Conservation (phyloP, 2,888 invertebrate species). For the Dicyrtoma fusca region DNA sequence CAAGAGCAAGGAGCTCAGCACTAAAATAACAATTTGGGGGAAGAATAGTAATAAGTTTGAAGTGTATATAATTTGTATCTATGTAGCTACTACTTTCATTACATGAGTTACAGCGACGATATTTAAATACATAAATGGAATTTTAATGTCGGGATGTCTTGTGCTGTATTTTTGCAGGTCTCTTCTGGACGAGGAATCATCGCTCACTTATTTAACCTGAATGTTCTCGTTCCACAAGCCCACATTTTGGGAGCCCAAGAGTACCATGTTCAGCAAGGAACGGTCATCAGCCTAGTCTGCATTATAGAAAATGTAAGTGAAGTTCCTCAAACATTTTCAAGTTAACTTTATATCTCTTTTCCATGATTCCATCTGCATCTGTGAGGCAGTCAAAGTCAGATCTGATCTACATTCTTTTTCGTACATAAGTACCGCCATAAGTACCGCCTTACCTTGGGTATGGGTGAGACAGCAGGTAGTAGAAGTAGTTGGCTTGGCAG, state of each 20-base stretch:
- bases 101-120: not conserved
- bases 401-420: too few relatives aligned
- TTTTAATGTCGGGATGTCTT: not conserved
- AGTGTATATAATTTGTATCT: too few relatives aligned
- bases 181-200: constrained; percentile 80
- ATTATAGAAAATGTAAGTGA: constrained; percentile 87
- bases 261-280: constrained; percentile 87
- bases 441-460: too few relatives aligned
- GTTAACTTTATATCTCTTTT: not conserved
- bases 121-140: not conserved
- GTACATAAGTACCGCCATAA: too few relatives aligned
- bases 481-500: too few relatives aligned
- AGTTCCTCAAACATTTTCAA: not conserved
- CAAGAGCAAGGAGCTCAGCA: too few relatives aligned
- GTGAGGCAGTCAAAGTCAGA: too few relatives aligned
- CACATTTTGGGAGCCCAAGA: constrained; percentile 83
- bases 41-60: too few relatives aligned
- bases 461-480: too few relatives aligned
- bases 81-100: too few relatives aligned
- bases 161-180: constrained; percentile 66
- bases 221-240: constrained; percentile 86
- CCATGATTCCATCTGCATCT: too few relatives aligned
- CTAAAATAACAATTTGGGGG: too few relatives aligned
- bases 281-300: constrained; percentile 85
- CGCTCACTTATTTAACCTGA: constrained; percentile 84